Base-by-base conservation (phyloP, 2,113 vertebrate genomes). In the Anthoscopus minutus region DNA sequence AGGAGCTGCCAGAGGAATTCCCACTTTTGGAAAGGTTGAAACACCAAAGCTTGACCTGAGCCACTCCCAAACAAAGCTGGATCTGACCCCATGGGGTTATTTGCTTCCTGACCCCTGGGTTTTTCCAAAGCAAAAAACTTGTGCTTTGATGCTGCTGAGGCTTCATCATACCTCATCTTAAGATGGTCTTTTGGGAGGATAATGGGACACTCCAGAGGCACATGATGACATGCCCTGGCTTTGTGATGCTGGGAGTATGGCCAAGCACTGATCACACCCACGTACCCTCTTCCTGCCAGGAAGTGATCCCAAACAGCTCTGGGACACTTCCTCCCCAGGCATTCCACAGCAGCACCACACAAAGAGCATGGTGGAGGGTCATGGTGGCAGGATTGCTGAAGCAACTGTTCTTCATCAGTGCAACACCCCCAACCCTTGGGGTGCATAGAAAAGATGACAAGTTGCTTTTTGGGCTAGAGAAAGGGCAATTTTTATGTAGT, bases 281-380 rank as follows among this genome's bases (percentile, higher is more conserved):
- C 0, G 0, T 4, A 48, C 9, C 9, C 24, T 6, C 0, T 42
- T 85, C 48, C 53, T n/a, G 76, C 37, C 4, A 3, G 28, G 72
- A 77, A 60, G 14, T 6, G 2, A 92, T 57, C 28, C 60, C 77
- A 69, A 16, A 33, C 2, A 1, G 45, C 56, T 74, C 69, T 10
- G 45, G 37, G 54, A 72, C 2, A 5, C 18, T 23, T 64, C 44
- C 30, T 83, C 45, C 45, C 20, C 1, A 3, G 24, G 45, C 22
- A 70, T 33, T 45, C 47, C 65, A 62, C 0, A 2, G 48, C 38
- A 79, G 48, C 35, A 38, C 33, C 0, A 0, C 45, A 60, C 5
- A 3, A 25, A 64, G 4, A 4, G 16, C 9, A 9, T 0, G 5
- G 7, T 40, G 35, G 25, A 62, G 27, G 37, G 25, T 31, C 18